Base-by-base conservation (phyloP, 2,797 vertebrate genomes). In the Phaenicophaeus curvirostris region DNA sequence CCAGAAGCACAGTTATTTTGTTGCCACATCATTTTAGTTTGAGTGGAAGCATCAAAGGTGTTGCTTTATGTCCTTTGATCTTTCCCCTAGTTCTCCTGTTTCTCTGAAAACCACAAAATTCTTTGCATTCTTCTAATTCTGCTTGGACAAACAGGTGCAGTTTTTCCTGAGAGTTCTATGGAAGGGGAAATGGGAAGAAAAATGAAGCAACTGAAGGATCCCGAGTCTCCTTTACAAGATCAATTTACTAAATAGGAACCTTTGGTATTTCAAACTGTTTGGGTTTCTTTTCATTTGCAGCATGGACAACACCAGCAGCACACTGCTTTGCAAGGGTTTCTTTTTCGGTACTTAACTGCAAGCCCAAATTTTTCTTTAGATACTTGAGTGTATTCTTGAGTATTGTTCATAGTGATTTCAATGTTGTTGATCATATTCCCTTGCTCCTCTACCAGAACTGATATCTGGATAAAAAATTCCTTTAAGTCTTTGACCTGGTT, bases 261-360 rank as follows among this genome's bases (percentile, higher is more conserved):
- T 6, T 0, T 37, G 42, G 0, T 58, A 8, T 37, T 91, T 75
- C 14, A 50, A 14, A 31, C 14, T 57, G n/a, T 61, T 63, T 7
- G 13, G n/a, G n/a, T 87, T 67, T 87, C 87, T 90, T 54, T 93
- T 97, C 96, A 99, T 67, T 97, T 92, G 95, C 98, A 99, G 86
- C 98, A 98, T 2, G 98, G 98, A 51, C 98, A 99, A 71, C 99
- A 99, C 95, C 99, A 99, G 94, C 99, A 99, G 89, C 98, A 99
- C 57, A 99, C 67, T 82, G 91, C 97, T 90, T 96, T 98, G 51
- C 99, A 97, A 24, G 98, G 99, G 89, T 99, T 99, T 94, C 97
- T 99, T 96, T 97, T 99, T 96, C 97, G 98, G 80, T 99, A 99
- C 83, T 97, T 98, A 46, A 98, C 98, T 39, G 99, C 99, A 71